These are phyloP conservation scores for Sminthurides aquaticus DNA, from an alignment of 2,888 invertebrate genomes.

Conservation along the genomic window DNA sequence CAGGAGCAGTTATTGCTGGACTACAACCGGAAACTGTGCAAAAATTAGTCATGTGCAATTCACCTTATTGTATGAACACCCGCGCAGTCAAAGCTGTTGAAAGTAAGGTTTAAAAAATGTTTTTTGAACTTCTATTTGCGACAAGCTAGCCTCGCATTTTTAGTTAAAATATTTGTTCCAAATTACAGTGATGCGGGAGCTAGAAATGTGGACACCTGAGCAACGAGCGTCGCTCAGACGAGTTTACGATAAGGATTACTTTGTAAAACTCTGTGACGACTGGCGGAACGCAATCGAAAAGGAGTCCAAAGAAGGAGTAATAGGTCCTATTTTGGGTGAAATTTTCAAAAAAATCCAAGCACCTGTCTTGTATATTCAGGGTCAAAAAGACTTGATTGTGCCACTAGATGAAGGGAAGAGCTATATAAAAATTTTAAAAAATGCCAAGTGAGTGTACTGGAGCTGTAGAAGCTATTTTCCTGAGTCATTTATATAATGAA, in stretches of 20 bases:
- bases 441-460: conserved; percentile 1
- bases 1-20: background rate
- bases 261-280: conserved; percentile 9
- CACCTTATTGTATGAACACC: background rate
- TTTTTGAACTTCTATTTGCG: background rate
- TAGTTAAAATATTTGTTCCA: background rate
- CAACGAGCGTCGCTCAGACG: background rate
- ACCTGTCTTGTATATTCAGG: conserved; percentile 8
- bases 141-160: too few species aligned
- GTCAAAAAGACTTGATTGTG: conserved; percentile 5
- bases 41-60: conserved; percentile 11
- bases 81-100: background rate
- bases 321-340: background rate
- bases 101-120: background rate
- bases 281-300: background rate
- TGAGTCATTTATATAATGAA: too few species aligned
- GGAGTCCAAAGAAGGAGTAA: background rate
- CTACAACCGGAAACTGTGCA: background rate
- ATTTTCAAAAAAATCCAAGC: background rate
- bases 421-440: background rate
- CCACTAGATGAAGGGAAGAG: background rate
- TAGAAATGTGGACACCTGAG: conserved; percentile 2
- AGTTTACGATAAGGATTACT: conserved; percentile 2
- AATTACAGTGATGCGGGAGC: conserved; percentile 5
- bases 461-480: too few species aligned